phyloP scores from a whole-genome alignment of 2,888 invertebrate species.

The Drosophila bunnanda region DNA sequence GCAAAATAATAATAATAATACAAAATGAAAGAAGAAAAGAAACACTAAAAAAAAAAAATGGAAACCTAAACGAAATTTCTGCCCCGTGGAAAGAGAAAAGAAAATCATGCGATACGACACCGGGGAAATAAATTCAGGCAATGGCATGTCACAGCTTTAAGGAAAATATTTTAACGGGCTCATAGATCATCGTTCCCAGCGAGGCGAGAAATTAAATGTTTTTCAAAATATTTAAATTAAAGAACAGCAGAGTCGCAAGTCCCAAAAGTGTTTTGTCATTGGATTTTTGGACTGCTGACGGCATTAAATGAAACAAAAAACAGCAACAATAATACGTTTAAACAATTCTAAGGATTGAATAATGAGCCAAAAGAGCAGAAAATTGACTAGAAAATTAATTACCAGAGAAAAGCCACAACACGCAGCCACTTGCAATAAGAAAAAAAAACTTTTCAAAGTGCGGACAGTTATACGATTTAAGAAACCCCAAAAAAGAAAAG shows the following conservation, averaged over 20 bases:
- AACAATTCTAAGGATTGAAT: conserved; percentile 39
- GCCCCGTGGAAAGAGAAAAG: conserved; percentile 27
- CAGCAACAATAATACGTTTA: conserved; percentile 23
- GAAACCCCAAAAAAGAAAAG: background rate
- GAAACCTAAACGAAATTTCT: conserved; percentile 33
- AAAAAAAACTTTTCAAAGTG: conserved; percentile 16
- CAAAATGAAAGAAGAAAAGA: conserved; percentile 2
- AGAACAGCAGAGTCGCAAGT: conserved; percentile 18
- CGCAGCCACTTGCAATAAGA: conserved; percentile 17
- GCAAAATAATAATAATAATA: conserved; percentile 15
- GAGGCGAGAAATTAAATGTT: conserved; percentile 33
- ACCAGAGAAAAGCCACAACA: conserved; percentile 41
- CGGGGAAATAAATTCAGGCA: conserved; percentile 63
- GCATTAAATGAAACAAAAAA: conserved; percentile 49
- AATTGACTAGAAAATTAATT: conserved; percentile 62
- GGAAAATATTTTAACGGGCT: conserved; percentile 55
- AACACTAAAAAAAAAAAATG: conserved; percentile 1
- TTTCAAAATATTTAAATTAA: conserved; percentile 9
- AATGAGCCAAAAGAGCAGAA: conserved; percentile 31
- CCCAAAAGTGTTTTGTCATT: conserved; percentile 70
- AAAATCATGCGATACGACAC: conserved; percentile 36
- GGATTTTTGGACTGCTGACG: conserved; percentile 56
- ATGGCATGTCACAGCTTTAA: conserved; percentile 54
- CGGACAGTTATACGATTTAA: conserved; percentile 22
- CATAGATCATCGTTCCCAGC: conserved; percentile 61